A percentile compares a stretch with the other conserved stretches of the same genome.
These are phyloP conservation scores for Mamestra brassicae DNA, from an alignment of 2,888 invertebrate genomes.

Conservation along the genomic window DNA sequence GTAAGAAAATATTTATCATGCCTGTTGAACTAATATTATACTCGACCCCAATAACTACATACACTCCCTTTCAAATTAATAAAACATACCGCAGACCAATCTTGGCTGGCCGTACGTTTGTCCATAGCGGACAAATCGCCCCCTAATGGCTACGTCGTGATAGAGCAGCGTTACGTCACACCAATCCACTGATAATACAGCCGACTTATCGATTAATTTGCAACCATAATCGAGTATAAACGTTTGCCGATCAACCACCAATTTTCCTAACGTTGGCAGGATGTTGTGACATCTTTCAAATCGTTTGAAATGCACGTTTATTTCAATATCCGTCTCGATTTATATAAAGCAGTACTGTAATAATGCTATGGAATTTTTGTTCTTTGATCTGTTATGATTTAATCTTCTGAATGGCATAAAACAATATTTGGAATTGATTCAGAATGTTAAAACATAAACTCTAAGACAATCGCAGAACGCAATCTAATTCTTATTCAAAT, in stretches of 20 bases:
- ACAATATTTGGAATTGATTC: background rate
- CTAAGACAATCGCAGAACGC: conserved; percentile 5
- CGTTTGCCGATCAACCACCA: conserved; percentile 47
- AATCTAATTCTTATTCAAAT: conserved; percentile 48
- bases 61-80: conserved; percentile 45
- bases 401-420: background rate
- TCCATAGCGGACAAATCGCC: conserved; percentile 64
- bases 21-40: background rate
- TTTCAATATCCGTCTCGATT: conserved; percentile 20
- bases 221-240: conserved; percentile 73
- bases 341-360: conserved; percentile 1
- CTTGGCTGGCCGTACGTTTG: conserved; percentile 46
- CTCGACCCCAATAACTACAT: conserved; percentile 26
- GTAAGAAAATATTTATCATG: background rate
- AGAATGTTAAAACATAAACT: conserved; percentile 12
- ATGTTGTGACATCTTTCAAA: conserved; percentile 57
- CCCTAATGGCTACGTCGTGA: conserved; percentile 77
- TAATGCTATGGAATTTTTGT: background rate
- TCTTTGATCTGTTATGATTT: conserved; percentile 1
- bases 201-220: conserved; percentile 76
- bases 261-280: conserved; percentile 44
- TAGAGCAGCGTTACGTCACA: conserved; percentile 79
- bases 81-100: conserved; percentile 43
- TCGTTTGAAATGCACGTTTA: conserved; percentile 33
- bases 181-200: conserved; percentile 69